Base-by-base conservation (phyloP, 2,113 vertebrate species). In the Aegotheles bennettii region DNA sequence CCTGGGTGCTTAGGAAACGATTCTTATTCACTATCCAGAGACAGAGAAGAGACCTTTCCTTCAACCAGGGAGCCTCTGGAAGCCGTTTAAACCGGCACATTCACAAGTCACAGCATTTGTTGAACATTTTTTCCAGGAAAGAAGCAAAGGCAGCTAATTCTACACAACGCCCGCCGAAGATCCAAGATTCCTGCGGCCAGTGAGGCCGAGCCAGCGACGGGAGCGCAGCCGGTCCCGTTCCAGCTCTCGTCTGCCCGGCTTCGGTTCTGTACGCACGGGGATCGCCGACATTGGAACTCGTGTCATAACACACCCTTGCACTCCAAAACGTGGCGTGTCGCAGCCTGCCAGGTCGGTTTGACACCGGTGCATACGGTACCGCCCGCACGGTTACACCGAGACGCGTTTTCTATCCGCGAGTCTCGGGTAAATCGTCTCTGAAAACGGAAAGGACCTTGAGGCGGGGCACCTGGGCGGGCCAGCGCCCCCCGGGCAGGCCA, bases 251-350 rank as follows among this genome's bases (percentile, higher is more conserved):
- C 18, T 9, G 28, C 6, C 3, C 42, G 13, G 1, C 7, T 36
- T 47, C 53, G 6, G 31, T 9, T 82, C 54, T 2, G 21, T 3
- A 20, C 17, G 3, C 1, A 1, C 13, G 25, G 40, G 45, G 65
- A 42, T 4, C 15, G 19, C 17, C 24, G 11, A 16, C 53, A 16
- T 13, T 1, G 2, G 2, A 42, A 28, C 9, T n/a, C 28, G 35
- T 93, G n/a, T n/a, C 16, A 1, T 16, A 5, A 16, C 2, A 13
- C 11, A 14, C 42, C 18, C 33, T 24, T 21, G 14, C 33, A 18
- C 5, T 36, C 23, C 23, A 9, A n/a, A 43, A 31, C 8, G 10
- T 0, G 6, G 1, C 5, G 36, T 2, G 35, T 9, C 3, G 19
- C 57, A 6, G 24, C 16, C 35, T 2, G 25, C 2, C 24, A 7